These are phyloP conservation scores for Ctena decussata DNA, from an alignment of 2,888 invertebrate species.

Conservation along the genomic window DNA sequence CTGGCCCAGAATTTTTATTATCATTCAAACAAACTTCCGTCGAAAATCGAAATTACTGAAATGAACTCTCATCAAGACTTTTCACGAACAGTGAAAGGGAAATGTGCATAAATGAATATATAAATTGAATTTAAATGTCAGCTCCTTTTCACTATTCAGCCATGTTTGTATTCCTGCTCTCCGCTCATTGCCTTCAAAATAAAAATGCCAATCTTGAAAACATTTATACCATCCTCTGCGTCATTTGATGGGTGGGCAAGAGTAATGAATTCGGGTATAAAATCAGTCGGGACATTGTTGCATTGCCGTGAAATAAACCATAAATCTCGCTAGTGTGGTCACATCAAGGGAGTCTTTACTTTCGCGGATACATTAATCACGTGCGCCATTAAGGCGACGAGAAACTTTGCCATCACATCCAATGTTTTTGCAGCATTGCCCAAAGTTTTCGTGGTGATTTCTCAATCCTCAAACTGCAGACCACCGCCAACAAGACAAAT, in stretches of 20 bases:
- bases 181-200: neutral
- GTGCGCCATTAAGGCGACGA: neutral
- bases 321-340: slow-evolving; percentile 16
- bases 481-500: too few species aligned
- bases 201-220: neutral
- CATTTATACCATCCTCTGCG: neutral
- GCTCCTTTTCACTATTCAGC: neutral
- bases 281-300: neutral
- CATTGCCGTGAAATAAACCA: neutral
- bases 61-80: neutral
- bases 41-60: neutral
- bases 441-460: too few species aligned
- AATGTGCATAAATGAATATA: slow-evolving; percentile 5
- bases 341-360: neutral
- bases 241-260: slow-evolving; percentile 53
- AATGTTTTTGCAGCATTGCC: too few species aligned
- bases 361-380: neutral
- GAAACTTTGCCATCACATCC: too few species aligned
- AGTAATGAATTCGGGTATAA: slow-evolving; percentile 32
- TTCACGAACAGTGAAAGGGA: neutral
- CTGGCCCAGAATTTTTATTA: neutral
- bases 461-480: too few species aligned
- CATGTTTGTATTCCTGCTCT: neutral
- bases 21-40: slow-evolving; percentile 13
- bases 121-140: slow-evolving; percentile 5